Percentiles rank a stretch among this genome's conserved stretches.
These are phyloP conservation scores for Silurus lanzhouensis DNA, from an alignment of 2,797 vertebrate species.

Conservation along the genomic window DNA sequence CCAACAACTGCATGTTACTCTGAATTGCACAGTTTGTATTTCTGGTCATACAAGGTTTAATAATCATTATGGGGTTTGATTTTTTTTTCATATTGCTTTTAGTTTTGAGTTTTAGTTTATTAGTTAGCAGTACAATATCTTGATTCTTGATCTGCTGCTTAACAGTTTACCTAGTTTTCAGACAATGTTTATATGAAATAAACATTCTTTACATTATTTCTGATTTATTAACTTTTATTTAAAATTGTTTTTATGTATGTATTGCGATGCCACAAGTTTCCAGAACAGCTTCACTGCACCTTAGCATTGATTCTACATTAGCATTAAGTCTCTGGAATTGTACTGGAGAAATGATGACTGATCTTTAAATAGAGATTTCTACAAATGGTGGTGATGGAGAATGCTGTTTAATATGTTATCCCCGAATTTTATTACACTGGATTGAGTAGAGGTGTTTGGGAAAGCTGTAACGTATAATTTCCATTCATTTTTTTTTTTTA, in stretches of 20 bases:
- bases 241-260: too few species aligned
- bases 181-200: background rate
- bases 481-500: background rate
- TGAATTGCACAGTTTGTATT: background rate
- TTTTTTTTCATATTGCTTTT: background rate
- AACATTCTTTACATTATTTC: background rate
- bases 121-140: background rate
- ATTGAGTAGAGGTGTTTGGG: background rate
- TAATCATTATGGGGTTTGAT: background rate
- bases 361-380: background rate
- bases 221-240: background rate
- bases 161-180: background rate
- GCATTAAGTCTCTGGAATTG: background rate
- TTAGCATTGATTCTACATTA: background rate
- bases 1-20: conserved; percentile 15
- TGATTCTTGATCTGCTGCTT: background rate
- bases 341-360: background rate
- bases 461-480: background rate
- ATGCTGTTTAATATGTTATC: background rate
- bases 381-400: background rate
- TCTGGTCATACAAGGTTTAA: conserved; percentile 10
- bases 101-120: background rate
- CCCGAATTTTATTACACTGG: background rate
- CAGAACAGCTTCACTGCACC: background rate
- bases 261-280: too few species aligned